These are phyloP conservation scores for Catalaphyllia jardinei DNA, from an alignment of 64 coral and sea anemone genomes.

Conservation along the genomic window DNA sequence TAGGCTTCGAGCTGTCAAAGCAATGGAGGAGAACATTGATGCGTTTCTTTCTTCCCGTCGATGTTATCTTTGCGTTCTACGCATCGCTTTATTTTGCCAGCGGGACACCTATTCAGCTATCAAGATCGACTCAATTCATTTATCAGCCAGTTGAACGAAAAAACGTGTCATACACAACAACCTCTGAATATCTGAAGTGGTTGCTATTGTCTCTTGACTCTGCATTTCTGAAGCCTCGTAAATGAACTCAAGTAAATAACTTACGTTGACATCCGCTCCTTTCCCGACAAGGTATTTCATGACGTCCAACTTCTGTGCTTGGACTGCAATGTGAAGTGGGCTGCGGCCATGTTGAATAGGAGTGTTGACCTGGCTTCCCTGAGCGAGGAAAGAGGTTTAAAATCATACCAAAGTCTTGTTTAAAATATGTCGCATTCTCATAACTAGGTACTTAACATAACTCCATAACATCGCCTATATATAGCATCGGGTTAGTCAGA, in stretches of 20 bases:
- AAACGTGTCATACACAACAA: not conserved
- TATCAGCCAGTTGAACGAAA: not conserved
- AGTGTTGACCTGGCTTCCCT: conserved; percentile 57
- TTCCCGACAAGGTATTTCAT: conserved; percentile 38
- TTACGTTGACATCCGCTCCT: conserved; percentile 59
- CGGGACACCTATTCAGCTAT: not conserved
- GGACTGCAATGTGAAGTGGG: conserved; percentile 52
- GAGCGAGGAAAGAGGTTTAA: conserved; percentile 4
- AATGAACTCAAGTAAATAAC: conserved; percentile 19
- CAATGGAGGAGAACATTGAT: not conserved
- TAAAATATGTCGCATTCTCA: not conserved
- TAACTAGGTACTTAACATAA: not conserved
- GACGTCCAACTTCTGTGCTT: conserved; percentile 20
- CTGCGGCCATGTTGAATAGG: conserved; percentile 45
- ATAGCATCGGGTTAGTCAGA: too few species aligned
- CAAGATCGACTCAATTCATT: not conserved
- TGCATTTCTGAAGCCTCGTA: not conserved
- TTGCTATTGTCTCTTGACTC: conserved; percentile 15
- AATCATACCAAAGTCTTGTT: not conserved
- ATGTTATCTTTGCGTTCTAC: not conserved
- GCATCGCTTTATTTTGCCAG: not conserved
- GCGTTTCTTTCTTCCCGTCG: not conserved
- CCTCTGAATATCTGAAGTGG: not conserved
- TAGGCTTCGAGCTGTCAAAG: not conserved
- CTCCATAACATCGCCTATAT: not conserved